Base-by-base conservation (phyloP, 1,140 invertebrate species). In the Procambarus clarkii region DNA sequence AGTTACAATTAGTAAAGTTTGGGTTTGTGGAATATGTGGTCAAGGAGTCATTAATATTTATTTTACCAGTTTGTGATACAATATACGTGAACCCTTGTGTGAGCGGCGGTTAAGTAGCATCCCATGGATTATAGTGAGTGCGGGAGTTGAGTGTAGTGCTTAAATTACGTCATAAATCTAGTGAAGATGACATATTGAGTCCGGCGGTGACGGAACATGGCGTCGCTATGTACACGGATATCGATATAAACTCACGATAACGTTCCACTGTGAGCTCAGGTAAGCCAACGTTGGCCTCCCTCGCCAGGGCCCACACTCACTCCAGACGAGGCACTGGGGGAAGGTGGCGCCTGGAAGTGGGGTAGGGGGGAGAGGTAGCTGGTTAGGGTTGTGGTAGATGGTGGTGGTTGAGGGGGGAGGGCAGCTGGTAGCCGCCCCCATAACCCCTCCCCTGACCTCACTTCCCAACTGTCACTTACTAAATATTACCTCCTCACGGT, bases 1-100 rank as follows among this genome's bases (percentile, higher is more conserved):
- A 58, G 60, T 77, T 54, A 78, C 58, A 45, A 45, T 87, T 54
- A 78, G 85, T 87, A 78, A 79, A 78, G 85, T 87, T 87, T 87
- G 85, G 84, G 71, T 87, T 44, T 21, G 69, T 50, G 15, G 74
- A 87, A 87, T 87, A 87, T 87, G 85, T 87, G 85, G 48, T 77
- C 58, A 79, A 87, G 85, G 85, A 87, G 85, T 87, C 76, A 85
- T 85, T 50, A 74, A 85, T 74, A 71, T 18, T 48, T 71, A n/a
- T 48, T 85, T 74, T 85, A 69, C 48, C 24, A 46, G 64, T 74
- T 85, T 85, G 5, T 71, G 46, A 71, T 85, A 71, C 58, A 74
- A 13, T 74, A 69, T 74, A 48, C 8, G 34, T 13, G 15, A 46
- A 48, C 45, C 74, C 83, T 74, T 44, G 9, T n/a, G 64, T 85